Conservation (phyloP, 2,113 vertebrate species). For the Dromas ardeola region DNA sequence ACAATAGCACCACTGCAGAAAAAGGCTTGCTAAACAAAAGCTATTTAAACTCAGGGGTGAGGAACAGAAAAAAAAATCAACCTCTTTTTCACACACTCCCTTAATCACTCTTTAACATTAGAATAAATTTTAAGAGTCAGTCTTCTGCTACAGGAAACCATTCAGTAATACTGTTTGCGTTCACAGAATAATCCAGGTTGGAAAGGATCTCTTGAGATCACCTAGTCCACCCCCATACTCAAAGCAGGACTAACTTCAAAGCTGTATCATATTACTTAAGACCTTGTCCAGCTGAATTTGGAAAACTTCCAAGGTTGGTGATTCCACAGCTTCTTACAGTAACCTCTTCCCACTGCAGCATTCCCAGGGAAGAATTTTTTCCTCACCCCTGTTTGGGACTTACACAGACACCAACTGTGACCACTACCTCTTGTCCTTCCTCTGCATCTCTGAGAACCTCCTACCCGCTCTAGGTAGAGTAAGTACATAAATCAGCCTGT, state of each 20-base stretch:
- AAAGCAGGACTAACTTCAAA: neutral
- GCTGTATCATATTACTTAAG: neutral
- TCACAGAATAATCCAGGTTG: neutral
- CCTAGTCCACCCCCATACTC: neutral
- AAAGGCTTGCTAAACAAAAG: neutral
- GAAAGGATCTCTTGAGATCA: neutral
- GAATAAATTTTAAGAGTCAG: neutral
- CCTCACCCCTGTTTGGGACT: neutral
- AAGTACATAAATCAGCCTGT: neutral
- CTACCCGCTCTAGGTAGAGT: neutral
- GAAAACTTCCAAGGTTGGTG: neutral
- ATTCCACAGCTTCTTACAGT: neutral
- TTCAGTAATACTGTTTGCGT: neutral
- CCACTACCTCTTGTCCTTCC: neutral
- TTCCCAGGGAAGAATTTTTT: neutral
- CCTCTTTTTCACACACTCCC: neutral
- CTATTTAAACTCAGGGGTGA: neutral
- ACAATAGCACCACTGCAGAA: neutral
- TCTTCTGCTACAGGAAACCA: neutral
- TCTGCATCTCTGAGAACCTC: neutral
- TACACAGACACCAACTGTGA: rapidly evolving
- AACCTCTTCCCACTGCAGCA: neutral
- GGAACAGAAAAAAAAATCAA: neutral
- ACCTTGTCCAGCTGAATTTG: neutral
- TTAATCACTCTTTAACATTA: neutral